Conservation (phyloP, 1,140 invertebrate genomes). For the Metopolophium dirhodum region DNA sequence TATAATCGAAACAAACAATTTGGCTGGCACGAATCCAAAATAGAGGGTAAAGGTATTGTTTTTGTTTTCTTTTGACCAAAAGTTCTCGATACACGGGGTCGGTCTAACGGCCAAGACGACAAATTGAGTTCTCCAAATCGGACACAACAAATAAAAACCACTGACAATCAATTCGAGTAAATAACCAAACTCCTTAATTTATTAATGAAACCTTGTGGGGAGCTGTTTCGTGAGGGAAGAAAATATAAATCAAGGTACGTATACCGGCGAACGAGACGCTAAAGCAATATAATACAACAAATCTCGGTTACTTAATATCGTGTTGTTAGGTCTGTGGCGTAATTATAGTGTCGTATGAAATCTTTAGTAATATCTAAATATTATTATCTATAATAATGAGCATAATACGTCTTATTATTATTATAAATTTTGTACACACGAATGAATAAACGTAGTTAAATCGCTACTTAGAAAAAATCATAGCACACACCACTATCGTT, state of each 20-base stretch:
- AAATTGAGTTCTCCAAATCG: slow-evolving; percentile 33
- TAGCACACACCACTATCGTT: too few species aligned
- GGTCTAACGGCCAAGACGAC: slow-evolving; percentile 29
- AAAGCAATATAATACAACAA: slow-evolving; percentile 5
- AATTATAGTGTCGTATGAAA: neutral
- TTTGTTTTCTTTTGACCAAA: slow-evolving; percentile 21
- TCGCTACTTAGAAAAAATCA: neutral
- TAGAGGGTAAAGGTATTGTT: slow-evolving; percentile 3
- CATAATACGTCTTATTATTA: neutral
- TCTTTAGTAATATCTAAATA: neutral
- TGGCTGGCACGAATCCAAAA: slow-evolving; percentile 11
- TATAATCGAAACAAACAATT: neutral
- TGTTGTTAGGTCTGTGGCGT: neutral
- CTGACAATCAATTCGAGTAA: slow-evolving; percentile 39
- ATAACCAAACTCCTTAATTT: slow-evolving; percentile 46
- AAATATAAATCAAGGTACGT: neutral
- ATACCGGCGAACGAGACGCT: neutral
- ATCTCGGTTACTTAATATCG: neutral
- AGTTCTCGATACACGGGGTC: neutral
- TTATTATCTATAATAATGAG: neutral
- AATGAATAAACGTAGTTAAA: neutral
- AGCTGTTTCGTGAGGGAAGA: neutral
- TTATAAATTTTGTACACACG: neutral
- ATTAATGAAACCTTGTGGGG: slow-evolving; percentile 30
- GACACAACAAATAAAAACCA: slow-evolving; percentile 34